Evolutionary conservation across 2,888 invertebrate genomes (phyloP).

Genomic region (Drosophila austrosaltans): DNA sequence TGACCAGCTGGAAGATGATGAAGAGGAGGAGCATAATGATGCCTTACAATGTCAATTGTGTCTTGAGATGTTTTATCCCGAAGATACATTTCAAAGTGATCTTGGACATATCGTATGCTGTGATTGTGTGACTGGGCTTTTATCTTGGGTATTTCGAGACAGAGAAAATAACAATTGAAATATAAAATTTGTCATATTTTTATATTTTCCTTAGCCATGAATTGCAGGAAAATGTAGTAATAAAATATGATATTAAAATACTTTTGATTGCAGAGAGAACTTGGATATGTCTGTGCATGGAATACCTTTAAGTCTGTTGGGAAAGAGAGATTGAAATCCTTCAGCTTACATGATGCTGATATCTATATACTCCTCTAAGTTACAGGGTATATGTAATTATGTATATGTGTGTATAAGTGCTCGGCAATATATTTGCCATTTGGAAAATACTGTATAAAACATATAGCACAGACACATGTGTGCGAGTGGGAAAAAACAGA

Average conservation of each 20-base stretch:
- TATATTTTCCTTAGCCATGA: no score
- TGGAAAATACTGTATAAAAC: slow-evolving; percentile 31
- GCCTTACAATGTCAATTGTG: not conserved
- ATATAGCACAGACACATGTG: slow-evolving; percentile 43
- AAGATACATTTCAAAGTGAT: not conserved
- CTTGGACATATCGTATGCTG: not conserved
- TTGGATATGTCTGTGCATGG: no score
- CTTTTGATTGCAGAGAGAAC: no score
- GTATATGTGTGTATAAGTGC: not conserved
- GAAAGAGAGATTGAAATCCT: no score
- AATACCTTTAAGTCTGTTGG: no score
- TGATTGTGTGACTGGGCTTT: not conserved
- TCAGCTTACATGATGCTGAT: not conserved
- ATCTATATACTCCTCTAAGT: not conserved
- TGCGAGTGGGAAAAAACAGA: slow-evolving; percentile 24
- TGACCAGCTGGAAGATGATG: not conserved
- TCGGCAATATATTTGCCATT: slow-evolving; percentile 2
- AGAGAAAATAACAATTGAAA: no score
- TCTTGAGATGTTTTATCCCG: not conserved
- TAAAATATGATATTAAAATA: no score
- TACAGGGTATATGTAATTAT: slow-evolving; percentile 3
- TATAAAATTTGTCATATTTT: no score
- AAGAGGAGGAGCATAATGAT: not conserved
- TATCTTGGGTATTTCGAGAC: not conserved
- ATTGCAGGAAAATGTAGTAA: no score